Conservation (phyloP, 2,888 invertebrate species). For the Cenopis cana region DNA sequence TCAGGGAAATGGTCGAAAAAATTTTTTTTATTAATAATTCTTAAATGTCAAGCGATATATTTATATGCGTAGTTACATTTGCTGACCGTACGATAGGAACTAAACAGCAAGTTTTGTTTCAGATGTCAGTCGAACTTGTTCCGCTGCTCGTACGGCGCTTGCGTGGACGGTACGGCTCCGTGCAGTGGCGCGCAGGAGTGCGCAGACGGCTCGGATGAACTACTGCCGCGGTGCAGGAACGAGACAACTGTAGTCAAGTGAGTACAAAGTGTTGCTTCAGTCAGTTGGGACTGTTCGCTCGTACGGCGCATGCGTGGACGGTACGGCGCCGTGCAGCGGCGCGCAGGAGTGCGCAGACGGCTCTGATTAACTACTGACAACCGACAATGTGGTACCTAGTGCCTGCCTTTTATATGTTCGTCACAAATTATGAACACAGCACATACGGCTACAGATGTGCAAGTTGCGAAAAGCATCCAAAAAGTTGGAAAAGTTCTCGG, state of each 20-base stretch:
- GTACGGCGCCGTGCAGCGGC: constrained; percentile 69
- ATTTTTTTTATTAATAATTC: too few species aligned
- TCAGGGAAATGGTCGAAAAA: too few species aligned
- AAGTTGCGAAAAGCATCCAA: too few species aligned
- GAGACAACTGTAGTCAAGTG: neutral
- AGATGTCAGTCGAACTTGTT: constrained; percentile 55
- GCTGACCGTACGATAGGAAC: too few species aligned
- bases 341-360: constrained; percentile 72
- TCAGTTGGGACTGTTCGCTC: constrained; percentile 62
- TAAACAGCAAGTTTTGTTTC: neutral
- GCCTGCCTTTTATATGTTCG: too few species aligned
- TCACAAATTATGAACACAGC: too few species aligned
- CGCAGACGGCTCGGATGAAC: constrained; percentile 75
- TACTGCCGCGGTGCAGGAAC: constrained; percentile 68
- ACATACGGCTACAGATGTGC: too few species aligned
- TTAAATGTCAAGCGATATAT: too few species aligned
- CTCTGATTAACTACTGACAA: constrained; percentile 73
- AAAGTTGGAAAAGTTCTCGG: too few species aligned
- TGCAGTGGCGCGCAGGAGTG: constrained; percentile 70
- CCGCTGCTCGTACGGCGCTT: constrained; percentile 74
- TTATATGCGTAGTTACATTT: too few species aligned
- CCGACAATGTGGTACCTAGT: too few species aligned
- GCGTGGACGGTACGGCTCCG: constrained; percentile 71
- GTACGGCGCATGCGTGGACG: constrained; percentile 76
- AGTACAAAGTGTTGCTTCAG: neutral